These are phyloP conservation scores for Drosophila cyrtoloma DNA, from an alignment of 2,888 invertebrate genomes.

Conservation along the genomic window DNA sequence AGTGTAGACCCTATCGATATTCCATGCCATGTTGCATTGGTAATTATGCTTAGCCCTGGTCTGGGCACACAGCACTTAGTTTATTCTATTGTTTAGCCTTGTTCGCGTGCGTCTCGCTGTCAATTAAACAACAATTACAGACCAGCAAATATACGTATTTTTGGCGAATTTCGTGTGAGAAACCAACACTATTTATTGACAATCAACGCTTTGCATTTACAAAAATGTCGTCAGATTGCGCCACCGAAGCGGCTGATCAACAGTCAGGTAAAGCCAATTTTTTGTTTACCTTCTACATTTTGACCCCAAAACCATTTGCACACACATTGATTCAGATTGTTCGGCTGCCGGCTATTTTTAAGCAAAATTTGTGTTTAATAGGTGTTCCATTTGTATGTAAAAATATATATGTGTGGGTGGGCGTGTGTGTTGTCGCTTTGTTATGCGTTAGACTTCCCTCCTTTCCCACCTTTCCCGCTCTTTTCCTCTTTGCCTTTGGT, in stretches of 20 bases:
- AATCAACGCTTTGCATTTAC: constrained; percentile 52
- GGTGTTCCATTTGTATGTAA: background rate
- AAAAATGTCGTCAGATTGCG: constrained; percentile 66
- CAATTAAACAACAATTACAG: constrained; percentile 40
- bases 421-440: background rate
- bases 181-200: constrained; percentile 28
- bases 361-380: constrained; percentile 17
- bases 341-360: constrained; percentile 31
- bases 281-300: constrained; percentile 41
- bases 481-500: background rate
- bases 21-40: too few species aligned
- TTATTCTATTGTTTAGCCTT: constrained; percentile 44
- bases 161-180: constrained; percentile 35
- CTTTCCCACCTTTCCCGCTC: too few species aligned
- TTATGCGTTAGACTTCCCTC: background rate
- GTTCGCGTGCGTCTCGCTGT: constrained; percentile 25
- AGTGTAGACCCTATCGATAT: constrained; percentile 27
- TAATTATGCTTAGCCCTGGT: background rate
- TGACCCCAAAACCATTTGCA: constrained; percentile 3
- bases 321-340: background rate
- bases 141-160: constrained; percentile 17
- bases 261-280: constrained; percentile 37
- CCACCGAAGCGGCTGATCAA: constrained; percentile 47
- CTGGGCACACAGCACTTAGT: constrained; percentile 42
- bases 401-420: background rate